Evolutionary conservation across 2,888 invertebrate genomes (phyloP), one percentile per base, ranked within the genome.

Genomic region (Eristalis arbustorum): DNA sequence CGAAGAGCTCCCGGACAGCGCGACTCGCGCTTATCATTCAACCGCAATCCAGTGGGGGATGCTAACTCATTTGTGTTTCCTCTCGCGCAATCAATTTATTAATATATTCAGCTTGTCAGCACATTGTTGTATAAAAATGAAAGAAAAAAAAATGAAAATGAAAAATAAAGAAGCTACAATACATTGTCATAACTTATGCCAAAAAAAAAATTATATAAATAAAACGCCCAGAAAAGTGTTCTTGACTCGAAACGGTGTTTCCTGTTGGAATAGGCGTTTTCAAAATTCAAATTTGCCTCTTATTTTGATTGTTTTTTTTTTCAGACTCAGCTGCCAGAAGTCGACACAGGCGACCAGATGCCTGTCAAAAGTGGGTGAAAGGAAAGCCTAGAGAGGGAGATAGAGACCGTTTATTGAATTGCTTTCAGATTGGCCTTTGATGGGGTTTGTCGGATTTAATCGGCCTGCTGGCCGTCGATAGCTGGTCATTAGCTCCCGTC

Each of bases 91-190:
- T 75, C 75, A 75, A 75, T 79, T 78, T 87, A 75, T 78, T 87
- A 78, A 87, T 78, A 78, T 87, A 82, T 85, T 85, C 82, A 85
- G 85, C 77, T 83, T 79, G 74, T 87, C 83, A 79, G 78, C 87
- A 83, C 78, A 87, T 56, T 69, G 57, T 73, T 81, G 37, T 81
- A 69, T 59, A 66, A 13, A 34, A 25, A 25, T 25, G 25, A 25
- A 25, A 25, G 59, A 67, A 49, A 59, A 67, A 49, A 59, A 34
- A 66, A 64, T 18, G 18, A 25, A n/a, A 62, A 66, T 8, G 49
- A 49, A 49, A 49, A 49, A 49, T 49, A 49, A 49, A 49, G 59
- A 66, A 64, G n/a, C 18, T 40, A 76, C 69, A 67, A 67, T 64
- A 57, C 59, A 75, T 78, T 87, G 82, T 83, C 74, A 79, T 87